Evolutionary conservation across 2,113 vertebrate genomes (phyloP).

Genomic region (Prolemur simus): DNA sequence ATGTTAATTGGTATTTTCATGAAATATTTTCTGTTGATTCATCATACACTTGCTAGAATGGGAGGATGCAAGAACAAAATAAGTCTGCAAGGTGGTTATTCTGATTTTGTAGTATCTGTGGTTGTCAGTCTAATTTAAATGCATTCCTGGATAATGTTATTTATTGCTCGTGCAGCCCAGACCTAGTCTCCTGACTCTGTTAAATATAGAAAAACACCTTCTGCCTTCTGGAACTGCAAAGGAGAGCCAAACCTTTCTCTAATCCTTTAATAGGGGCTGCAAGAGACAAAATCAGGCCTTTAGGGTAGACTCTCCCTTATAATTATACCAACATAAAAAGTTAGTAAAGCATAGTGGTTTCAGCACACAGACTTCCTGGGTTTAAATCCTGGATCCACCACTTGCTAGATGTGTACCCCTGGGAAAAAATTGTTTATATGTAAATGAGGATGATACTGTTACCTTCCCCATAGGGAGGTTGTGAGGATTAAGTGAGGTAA

Average conservation of each 20-base stretch:
- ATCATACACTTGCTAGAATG: slow-evolving; percentile 57
- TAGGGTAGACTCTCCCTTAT: background rate
- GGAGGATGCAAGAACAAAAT: slow-evolving; percentile 56
- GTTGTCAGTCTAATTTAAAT: slow-evolving; percentile 59
- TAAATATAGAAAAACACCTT: slow-evolving; percentile 19
- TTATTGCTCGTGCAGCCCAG: slow-evolving; percentile 56
- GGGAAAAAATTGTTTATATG: background rate
- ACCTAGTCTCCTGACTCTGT: slow-evolving; percentile 36
- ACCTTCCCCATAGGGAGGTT: background rate
- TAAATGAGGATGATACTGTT: background rate
- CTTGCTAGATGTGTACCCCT: background rate
- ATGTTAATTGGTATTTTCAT: slow-evolving; percentile 62
- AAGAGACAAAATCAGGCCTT: slow-evolving; percentile 29
- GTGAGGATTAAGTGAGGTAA: slow-evolving; percentile 27
- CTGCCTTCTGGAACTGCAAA: slow-evolving; percentile 21
- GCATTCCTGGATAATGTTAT: slow-evolving; percentile 54
- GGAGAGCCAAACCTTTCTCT: slow-evolving; percentile 34
- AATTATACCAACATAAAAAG: background rate
- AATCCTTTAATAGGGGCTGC: slow-evolving; percentile 21
- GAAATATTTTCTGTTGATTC: slow-evolving; percentile 66
- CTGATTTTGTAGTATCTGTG: slow-evolving; percentile 48
- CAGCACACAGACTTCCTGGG: background rate
- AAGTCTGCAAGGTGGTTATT: slow-evolving; percentile 53
- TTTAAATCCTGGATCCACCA: background rate
- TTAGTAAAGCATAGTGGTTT: slow-evolving; percentile 1